phyloP scores from a whole-genome alignment of 2,888 invertebrate genomes.

The Oscheius sp. region DNA sequence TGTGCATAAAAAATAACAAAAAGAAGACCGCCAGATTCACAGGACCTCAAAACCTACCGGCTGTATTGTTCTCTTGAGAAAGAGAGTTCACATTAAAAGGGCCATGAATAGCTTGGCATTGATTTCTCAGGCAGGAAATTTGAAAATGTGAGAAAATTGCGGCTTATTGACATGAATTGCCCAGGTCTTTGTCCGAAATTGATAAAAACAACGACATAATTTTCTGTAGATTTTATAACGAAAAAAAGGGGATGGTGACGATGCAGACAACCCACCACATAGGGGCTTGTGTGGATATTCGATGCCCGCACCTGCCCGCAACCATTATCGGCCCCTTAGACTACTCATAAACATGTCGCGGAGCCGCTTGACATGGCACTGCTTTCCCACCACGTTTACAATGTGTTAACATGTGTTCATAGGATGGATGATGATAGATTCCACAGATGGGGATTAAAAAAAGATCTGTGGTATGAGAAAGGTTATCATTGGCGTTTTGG shows the following conservation, averaged over 20 bases:
- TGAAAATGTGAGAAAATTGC: neutral
- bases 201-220: neutral
- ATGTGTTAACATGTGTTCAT: conserved; percentile 7
- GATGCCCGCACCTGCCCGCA: conserved; percentile 33
- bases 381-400: conserved; percentile 22
- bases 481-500: neutral
- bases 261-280: conserved; percentile 2
- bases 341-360: conserved; percentile 33
- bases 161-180: neutral
- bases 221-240: neutral
- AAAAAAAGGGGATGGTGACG: neutral
- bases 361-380: conserved; percentile 13
- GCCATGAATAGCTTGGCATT: too few species aligned
- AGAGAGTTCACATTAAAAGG: too few species aligned
- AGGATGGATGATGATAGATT: neutral
- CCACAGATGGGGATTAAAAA: neutral
- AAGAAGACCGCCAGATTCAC: too few species aligned
- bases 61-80: too few species aligned
- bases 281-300: conserved; percentile 30
- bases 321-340: conserved; percentile 34
- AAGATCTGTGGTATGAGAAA: neutral
- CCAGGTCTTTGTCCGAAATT: too few species aligned
- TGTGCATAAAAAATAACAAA: too few species aligned
- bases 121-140: too few species aligned
- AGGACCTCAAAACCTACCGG: too few species aligned